Evolutionary conservation across 2,797 vertebrate species (phyloP), one percentile per base, ranked within the genome.

Genomic region (Pangasius macronema): DNA sequence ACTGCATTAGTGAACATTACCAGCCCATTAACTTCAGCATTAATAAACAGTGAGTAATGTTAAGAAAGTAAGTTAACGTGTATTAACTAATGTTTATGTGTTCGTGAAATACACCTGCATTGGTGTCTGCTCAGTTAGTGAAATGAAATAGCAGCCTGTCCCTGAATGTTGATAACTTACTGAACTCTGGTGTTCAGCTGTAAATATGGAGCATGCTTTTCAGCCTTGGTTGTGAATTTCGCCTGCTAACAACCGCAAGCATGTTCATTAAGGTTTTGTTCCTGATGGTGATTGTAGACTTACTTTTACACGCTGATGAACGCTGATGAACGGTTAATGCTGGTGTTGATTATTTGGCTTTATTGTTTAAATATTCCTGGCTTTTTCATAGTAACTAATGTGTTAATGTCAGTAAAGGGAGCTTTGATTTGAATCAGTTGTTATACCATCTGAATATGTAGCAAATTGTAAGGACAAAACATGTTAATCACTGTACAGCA

Each of bases 41-140:
- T 30, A 51, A 76, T 76, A 73, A 79, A 70, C 80, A 82, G 20
- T 57, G 63, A 27, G 16, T 85, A 57, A 72, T 82, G 67, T 72
- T 46, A 63, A 61, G 22, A 61, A 76, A 85, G 16, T 68, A 22
- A n/a, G 24, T 8, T 36, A 20, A 3, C 30, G 22, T 73, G 46
- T 51, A 30, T 77, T 33, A 16, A 16, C 18, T 51, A 9, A 14
- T 68, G 67, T 68, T 68, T 68, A 36, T 5, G 42, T 42, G 42
- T 42, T 42, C 42, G 1, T 42, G 39, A 70, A 70, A 70, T 70
- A 70, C 33, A 70, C 67, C 18, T 39, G 16, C 16, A 22, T 42
- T 39, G 68, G 8, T 67, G n/a, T 27, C 4, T 46, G 14, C 13
- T 22, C 5, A 46, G 5, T 75, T 46, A 42, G 20, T 10, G 27